Percentiles rank a stretch among this genome's conserved stretches.
Evolutionary conservation across 2,797 vertebrate genomes (phyloP).

Genomic region (Rallus crepitans): DNA sequence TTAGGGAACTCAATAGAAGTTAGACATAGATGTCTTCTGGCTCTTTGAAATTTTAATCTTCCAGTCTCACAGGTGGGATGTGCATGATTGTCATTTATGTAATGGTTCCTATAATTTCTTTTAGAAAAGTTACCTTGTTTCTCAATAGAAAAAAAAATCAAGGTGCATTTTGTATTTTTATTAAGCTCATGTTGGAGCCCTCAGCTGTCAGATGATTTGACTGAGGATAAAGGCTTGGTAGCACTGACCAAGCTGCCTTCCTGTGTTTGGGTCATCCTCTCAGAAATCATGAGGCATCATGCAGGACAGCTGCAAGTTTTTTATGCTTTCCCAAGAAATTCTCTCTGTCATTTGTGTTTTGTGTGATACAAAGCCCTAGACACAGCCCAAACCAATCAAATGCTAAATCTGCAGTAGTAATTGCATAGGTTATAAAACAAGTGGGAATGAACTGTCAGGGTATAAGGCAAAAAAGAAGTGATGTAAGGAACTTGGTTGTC

Average conservation of each 20-base stretch:
- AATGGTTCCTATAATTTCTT: neutral
- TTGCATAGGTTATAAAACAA: neutral
- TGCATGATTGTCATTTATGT: neutral
- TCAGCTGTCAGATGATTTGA: neutral
- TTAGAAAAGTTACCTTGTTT: neutral
- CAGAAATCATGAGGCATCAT: neutral
- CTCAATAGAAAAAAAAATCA: neutral
- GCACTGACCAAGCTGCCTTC: neutral
- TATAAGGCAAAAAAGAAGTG: neutral
- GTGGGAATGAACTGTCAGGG: neutral
- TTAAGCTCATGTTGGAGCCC: neutral
- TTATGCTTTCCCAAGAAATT: neutral
- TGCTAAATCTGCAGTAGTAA: neutral
- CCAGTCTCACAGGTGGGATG: neutral
- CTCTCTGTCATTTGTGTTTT: neutral
- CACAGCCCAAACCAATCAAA: neutral
- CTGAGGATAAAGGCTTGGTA: neutral
- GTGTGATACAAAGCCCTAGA: neutral
- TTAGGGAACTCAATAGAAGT: neutral
- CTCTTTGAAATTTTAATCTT: neutral
- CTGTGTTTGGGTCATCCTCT: neutral
- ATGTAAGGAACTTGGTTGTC: slow-evolving; percentile 1
- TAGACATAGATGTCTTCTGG: neutral
- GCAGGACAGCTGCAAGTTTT: neutral
- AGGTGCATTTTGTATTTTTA: neutral